phyloP scores from a whole-genome alignment of 2,888 invertebrate species.

The Helleia helle region DNA sequence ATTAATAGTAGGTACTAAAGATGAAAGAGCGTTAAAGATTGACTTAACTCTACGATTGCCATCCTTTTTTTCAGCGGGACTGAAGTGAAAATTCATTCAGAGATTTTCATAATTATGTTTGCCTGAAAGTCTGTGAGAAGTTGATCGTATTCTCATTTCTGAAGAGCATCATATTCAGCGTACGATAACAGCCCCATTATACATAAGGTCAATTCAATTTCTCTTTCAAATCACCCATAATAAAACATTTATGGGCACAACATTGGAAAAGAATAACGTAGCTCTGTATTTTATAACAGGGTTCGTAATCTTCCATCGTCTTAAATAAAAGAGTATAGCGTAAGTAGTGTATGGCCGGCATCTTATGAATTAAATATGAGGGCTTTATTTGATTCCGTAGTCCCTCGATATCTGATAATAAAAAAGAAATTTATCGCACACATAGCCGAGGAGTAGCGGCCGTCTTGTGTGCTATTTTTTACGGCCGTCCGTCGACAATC shows the following conservation, averaged over 20 bases:
- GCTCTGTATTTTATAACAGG: constrained; percentile 11
- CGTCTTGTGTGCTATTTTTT: constrained; percentile 69
- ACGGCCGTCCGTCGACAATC: constrained; percentile 69
- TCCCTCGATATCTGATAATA: constrained; percentile 75
- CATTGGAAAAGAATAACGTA: constrained; percentile 12
- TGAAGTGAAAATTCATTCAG: too few species aligned
- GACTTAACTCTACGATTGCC: too few species aligned
- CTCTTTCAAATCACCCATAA: constrained; percentile 4
- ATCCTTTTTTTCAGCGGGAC: too few species aligned
- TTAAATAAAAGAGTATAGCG: constrained; percentile 69
- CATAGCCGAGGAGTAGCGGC: constrained; percentile 40
- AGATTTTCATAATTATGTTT: too few species aligned
- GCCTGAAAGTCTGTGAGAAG: too few species aligned
- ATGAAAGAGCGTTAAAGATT: too few species aligned
- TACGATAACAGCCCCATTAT: too few species aligned
- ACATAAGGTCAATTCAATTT: constrained; percentile 1
- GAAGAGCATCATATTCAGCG: too few species aligned
- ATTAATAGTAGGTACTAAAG: too few species aligned
- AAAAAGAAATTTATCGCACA: constrained; percentile 73
- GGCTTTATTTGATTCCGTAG: constrained; percentile 73
- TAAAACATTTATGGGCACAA: constrained; percentile 6
- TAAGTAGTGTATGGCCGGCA: constrained; percentile 69
- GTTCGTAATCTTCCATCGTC: constrained; percentile 61
- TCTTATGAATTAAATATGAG: constrained; percentile 75
- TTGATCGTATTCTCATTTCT: too few species aligned